Conservation (phyloP, 2,113 vertebrate species). For the Triplophysa rosa region DNA sequence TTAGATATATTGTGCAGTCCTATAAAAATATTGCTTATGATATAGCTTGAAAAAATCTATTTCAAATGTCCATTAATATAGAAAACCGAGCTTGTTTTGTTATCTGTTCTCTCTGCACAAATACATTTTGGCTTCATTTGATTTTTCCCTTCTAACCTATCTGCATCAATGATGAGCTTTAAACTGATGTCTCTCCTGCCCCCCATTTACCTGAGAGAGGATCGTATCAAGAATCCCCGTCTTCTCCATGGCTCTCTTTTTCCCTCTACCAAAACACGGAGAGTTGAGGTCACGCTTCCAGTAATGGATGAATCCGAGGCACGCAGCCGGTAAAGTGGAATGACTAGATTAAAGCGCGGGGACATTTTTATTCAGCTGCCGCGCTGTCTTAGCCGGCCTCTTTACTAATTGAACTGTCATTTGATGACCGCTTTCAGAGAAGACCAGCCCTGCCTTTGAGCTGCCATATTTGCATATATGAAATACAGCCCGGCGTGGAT, state of each 20-base stretch:
- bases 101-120: no score
- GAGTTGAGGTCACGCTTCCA: neutral
- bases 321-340: neutral
- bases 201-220: neutral
- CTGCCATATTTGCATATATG: constrained; percentile 55
- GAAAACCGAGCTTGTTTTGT: no score
- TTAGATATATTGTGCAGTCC: no score
- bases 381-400: neutral
- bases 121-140: no score
- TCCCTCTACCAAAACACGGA: neutral
- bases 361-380: neutral
- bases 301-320: neutral
- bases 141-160: neutral
- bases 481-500: constrained; percentile 51
- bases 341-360: constrained; percentile 16
- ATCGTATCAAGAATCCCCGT: neutral
- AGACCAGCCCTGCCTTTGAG: constrained; percentile 40
- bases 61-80: no score
- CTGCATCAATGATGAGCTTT: neutral
- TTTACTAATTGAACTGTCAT: constrained; percentile 59
- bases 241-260: neutral
- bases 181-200: neutral
- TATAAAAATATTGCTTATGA: no score
- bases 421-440: constrained; percentile 55
- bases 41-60: no score